Base-by-base conservation (phyloP, 2,888 invertebrate genomes). In the Coremacera marginata region DNA sequence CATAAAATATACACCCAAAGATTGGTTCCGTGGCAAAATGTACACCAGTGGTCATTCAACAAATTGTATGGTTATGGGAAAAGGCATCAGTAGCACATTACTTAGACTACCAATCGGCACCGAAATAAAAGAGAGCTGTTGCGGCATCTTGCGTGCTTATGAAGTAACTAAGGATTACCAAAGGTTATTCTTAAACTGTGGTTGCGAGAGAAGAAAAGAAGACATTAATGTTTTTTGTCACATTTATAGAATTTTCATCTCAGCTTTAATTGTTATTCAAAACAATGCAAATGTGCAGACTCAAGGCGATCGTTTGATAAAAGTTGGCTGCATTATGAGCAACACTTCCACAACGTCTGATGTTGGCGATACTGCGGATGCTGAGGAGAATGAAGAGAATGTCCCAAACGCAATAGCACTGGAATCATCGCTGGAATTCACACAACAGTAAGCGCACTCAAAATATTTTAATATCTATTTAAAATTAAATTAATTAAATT, bases 221-320 rank as follows among this genome's bases (percentile, higher is more conserved):
- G 25, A 25, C 27, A 49, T 25, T 19, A 2, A 14, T 55, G 14
- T 60, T n/a, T 11, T 52, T 27, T 27, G 16, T 44, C 70, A 70
- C 8, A 37, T 49, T 85, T 84, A 11, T 84, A 95, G 95, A 84
- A 94, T 94, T 3, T 92, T 95, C 85, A 92, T 94, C 62, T 94
- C 94, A 84, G 93, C 93, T 31, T 92, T 94, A 85, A 91, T 96
- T 83, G 93, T 96, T 84, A 92, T 96, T 72, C 96, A 96, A 88
- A 94, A 94, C 88, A 96, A 96, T 89, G 93, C 94, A 0, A 93
- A 95, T 82, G 95, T 96, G 78, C 96, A 96, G 89, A 94, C 95
- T 19, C 93, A 95, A 78, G 95, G 95, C 0, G 96, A 96, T 89
- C 92, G 95, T 77, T 92, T 95, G 83, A 93, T 96, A 77, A 93